Base-by-base conservation (phyloP, 2,797 vertebrate species). In the Cynodonichthys magdalenae region DNA sequence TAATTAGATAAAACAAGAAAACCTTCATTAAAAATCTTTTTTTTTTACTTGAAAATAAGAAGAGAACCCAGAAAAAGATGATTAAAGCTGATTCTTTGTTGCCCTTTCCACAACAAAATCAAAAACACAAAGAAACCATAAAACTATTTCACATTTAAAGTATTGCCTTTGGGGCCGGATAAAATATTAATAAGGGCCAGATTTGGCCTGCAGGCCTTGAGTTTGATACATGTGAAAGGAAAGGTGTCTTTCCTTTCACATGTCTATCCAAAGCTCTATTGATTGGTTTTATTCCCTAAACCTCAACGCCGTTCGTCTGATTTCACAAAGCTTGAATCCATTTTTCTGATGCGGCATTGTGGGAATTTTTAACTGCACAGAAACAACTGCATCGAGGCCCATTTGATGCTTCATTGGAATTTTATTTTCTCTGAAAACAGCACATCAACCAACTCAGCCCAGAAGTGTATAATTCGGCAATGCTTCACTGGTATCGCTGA, bases 401-500 rank as follows among this genome's bases (percentile, higher is more conserved):
- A 55, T 24, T 41, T 15, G 11, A 47, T 19, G 28, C 44, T 34
- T 58, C 56, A 19, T 15, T 19, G n/a, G n/a, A 46, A 45, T 62
- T 31, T 20, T 27, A 14, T 34, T 56, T 54, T 20, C 10, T 31
- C 53, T 39, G n/a, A 18, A 49, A 77, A 60, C 15, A 6, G 15
- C 10, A 41, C 45, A 50, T 11, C 36, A 34, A 15, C 28, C 24
- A 60, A 34, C 2, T 42, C 8, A 28, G 34, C n/a, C 45, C 20
- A 7, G 0, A 8, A 3, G n/a, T 39, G 31, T 39, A 18, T 60
- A 36, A 66, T n/a, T 53, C 59, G 31, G 53, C 24, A 50, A 7
- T 39, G 24, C 14, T 58, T 50, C 58, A 18, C 31, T 31, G 46
- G 47, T 61, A 59, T 58, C 53, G 57, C 61, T 20, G 34, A 66